Evolutionary conservation across 2,113 vertebrate genomes (phyloP), one percentile per base, ranked within the genome.

Genomic region (Myotis brandtii): DNA sequence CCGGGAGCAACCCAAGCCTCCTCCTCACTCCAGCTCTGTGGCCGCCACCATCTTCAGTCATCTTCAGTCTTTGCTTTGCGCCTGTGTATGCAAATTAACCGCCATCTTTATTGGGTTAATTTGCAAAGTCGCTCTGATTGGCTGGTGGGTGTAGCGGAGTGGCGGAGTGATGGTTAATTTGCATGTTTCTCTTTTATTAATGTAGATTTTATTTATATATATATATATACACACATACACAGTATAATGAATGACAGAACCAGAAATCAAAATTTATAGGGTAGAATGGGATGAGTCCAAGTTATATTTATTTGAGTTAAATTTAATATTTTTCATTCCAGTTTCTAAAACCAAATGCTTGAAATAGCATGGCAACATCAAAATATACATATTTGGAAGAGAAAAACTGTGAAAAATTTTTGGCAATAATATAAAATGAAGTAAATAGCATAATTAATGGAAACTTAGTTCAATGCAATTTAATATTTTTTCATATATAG

Each of bases 261-360:
- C 10, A 91, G 25, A 94, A 85, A 76, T 54, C 50, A 40, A 85
- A 91, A 95, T 66, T 64, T 64, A 59, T 18, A 93, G 6, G 34
- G 2, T 67, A 90, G 13, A 80, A 50, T 30, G 18, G 11, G 30
- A 20, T 62, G 59, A 84, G 20, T 75, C 20, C 40, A 67, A 48
- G 5, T 81, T 92, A 79, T 37, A 43, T 32, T 64, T 80, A 79
- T 82, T 54, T 89, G 40, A 56, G 73, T 83, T 96, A 86, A 89
- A 72, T 85, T 83, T 67, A 64, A 72, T 92, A 93, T 59, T 13
- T 37, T 76, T 69, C 16, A 81, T 89, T 70, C 32, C 4, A 64
- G 9, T 34, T 70, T 6, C 7, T 92, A 76, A 91, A 89, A 69
- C 14, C 67, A 91, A 96, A 93, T 54, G 10, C 16, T 40, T 76